Percentiles rank a stretch among this genome's conserved stretches.
phyloP scores from a whole-genome alignment of 2,888 invertebrate genomes.

The Lampropteryx suffumata region DNA sequence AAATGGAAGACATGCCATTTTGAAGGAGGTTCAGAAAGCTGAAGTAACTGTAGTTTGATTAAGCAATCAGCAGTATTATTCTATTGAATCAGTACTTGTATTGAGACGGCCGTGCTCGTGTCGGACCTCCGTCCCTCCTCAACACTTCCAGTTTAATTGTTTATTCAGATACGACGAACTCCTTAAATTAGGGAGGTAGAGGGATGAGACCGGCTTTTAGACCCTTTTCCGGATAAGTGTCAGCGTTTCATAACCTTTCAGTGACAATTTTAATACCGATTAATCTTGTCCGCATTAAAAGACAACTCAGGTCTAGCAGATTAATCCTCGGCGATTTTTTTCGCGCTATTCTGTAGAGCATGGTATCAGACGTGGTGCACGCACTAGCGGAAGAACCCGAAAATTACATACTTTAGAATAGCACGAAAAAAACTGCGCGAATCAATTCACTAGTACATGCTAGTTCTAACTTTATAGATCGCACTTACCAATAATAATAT shows the following conservation, averaged over 20 bases:
- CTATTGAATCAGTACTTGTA: slow-evolving; percentile 31
- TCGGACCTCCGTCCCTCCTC: slow-evolving; percentile 37
- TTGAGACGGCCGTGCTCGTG: slow-evolving; percentile 28
- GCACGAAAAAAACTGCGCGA: too few relatives aligned
- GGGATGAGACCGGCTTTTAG: slow-evolving; percentile 39
- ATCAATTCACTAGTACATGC: too few relatives aligned
- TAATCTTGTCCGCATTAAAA: too few relatives aligned
- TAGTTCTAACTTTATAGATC: too few relatives aligned
- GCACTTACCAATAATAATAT: too few relatives aligned
- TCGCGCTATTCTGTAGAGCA: too few relatives aligned
- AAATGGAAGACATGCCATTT: not conserved
- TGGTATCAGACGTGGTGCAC: too few relatives aligned
- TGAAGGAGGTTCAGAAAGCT: slow-evolving; percentile 6
- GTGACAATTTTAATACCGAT: too few relatives aligned
- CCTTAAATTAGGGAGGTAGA: slow-evolving; percentile 66
- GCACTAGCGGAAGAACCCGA: too few relatives aligned
- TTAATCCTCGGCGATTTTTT: too few relatives aligned
- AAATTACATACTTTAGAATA: too few relatives aligned
- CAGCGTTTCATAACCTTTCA: not conserved
- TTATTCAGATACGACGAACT: slow-evolving; percentile 75
- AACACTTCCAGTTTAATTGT: slow-evolving; percentile 73
- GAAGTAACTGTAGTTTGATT: slow-evolving; percentile 22
- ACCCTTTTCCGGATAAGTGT: not conserved
- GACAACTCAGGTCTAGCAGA: too few relatives aligned
- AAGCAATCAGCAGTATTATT: slow-evolving; percentile 23